Base-by-base conservation (phyloP, 2,113 vertebrate genomes). In the Apodemus speciosus region DNA sequence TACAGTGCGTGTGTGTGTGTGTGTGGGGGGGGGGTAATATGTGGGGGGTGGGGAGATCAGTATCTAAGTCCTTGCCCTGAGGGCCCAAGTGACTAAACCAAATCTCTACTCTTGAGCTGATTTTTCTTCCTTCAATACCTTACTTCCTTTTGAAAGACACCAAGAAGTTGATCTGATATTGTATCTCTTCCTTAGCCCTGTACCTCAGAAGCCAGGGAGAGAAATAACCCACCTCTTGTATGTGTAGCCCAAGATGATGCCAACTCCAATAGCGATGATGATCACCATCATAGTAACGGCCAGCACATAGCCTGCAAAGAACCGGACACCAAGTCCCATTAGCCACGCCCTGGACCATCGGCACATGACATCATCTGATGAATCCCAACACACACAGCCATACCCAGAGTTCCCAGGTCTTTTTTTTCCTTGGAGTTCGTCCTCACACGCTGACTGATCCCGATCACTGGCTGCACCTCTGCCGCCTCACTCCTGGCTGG, bases 231-330 rank as follows among this genome's bases (percentile, higher is more conserved):
- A 99, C 99, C 99, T 99, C 97, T 66, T 66, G 64, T 66, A 66
- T 93, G 99, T 98, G 95, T 99, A 99, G 84, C 99, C 99, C 51
- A 99, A 1, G 10, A 99, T 98, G 96, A 99, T 99, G 88, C 99
- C 99, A 0, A 96, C 98, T 91, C 99, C 99, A 0, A 99, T 99
- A 25, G 98, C 40, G 16, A 99, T 98, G 90, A 99, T 99, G 93
- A 99, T 98, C 7, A 98, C 98, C 95, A 99, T 99, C 99, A 99
- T 99, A 93, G 98, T 95, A 87, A 99, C 97, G 14, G 98, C 99
- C 66, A 99, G 96, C 91, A 99, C 98, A 0, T 98, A 99, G 11
- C 99, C 99, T 99, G 91, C 2, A 16, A 87, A 88, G 73, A 77
- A 58, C 84, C 90, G 93, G 93, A 92, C 21, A 88, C 30, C 90